Percentiles rank a stretch among this genome's conserved stretches.
Conservation (phyloP, 2,888 invertebrate genomes). For the Cephus pygmeus region DNA sequence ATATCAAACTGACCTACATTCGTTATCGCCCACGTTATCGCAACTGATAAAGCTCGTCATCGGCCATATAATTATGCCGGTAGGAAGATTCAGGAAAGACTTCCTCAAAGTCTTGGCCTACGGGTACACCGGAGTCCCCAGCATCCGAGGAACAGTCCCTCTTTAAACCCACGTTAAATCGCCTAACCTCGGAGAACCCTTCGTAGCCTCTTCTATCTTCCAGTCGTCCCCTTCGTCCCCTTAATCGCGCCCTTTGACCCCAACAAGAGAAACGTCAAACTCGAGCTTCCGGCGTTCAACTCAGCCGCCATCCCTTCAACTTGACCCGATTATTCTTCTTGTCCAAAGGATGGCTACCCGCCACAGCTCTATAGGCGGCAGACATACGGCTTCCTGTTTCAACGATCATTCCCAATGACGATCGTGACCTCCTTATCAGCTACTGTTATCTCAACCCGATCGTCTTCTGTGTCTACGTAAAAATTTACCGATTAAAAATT, state of each 20-base stretch:
- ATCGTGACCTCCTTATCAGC: not conserved
- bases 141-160: not conserved
- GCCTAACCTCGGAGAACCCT: not conserved
- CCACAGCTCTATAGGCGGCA: not conserved
- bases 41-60: slow-evolving; percentile 58
- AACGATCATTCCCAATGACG: not conserved
- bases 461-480: not conserved
- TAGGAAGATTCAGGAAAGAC: slow-evolving; percentile 33
- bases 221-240: not conserved
- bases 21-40: slow-evolving; percentile 60
- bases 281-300: slow-evolving; percentile 7
- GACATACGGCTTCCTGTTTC: not conserved
- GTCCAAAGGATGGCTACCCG: not conserved
- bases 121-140: not conserved
- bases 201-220: not conserved
- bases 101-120: not conserved
- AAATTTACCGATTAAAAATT: not conserved
- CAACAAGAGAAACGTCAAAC: not conserved
- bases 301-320: slow-evolving; percentile 55
- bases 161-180: not conserved
- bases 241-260: not conserved
- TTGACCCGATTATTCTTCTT: slow-evolving; percentile 46
- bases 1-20: slow-evolving; percentile 65
- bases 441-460: not conserved
- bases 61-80: slow-evolving; percentile 58